These are phyloP conservation scores for Myotis yumanensis DNA, from an alignment of 2,113 vertebrate species.

Conservation along the genomic window DNA sequence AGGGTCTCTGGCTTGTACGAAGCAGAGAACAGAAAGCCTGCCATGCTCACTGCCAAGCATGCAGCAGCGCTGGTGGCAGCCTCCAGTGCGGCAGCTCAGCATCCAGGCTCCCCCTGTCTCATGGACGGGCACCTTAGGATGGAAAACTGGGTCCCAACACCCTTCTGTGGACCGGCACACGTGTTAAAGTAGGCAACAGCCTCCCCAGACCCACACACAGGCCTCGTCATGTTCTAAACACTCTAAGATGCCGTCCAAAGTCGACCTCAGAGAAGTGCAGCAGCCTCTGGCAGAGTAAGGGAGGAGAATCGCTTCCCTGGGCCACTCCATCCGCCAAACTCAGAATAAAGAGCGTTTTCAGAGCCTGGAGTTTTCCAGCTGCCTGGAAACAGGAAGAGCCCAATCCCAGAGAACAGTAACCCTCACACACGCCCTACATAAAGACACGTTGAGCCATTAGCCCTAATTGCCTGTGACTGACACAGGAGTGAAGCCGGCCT, in stretches of 20 bases:
- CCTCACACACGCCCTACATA: slow-evolving; percentile 84
- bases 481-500: slow-evolving; percentile 79
- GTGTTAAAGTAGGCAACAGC: background rate
- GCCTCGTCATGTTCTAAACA: background rate
- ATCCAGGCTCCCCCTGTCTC: fast-evolving
- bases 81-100: background rate
- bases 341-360: slow-evolving; percentile 87
- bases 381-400: slow-evolving; percentile 86
- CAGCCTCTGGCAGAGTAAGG: slow-evolving; percentile 61
- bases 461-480: slow-evolving; percentile 88
- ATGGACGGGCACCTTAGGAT: background rate
- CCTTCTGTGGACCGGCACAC: background rate
- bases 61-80: fast-evolving
- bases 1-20: background rate
- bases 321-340: slow-evolving; percentile 12
- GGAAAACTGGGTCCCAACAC: background rate
- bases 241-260: slow-evolving; percentile 12
- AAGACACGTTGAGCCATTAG: slow-evolving; percentile 83
- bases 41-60: background rate
- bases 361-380: slow-evolving; percentile 86
- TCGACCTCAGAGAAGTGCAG: slow-evolving; percentile 51
- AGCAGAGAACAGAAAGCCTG: background rate
- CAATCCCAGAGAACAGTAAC: slow-evolving; percentile 85
- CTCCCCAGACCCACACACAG: background rate
- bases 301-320: slow-evolving; percentile 42